A percentile compares a stretch with the other conserved stretches of the same genome.
Conservation (phyloP, 2,888 invertebrate genomes). For the Alloplasta piceator region DNA sequence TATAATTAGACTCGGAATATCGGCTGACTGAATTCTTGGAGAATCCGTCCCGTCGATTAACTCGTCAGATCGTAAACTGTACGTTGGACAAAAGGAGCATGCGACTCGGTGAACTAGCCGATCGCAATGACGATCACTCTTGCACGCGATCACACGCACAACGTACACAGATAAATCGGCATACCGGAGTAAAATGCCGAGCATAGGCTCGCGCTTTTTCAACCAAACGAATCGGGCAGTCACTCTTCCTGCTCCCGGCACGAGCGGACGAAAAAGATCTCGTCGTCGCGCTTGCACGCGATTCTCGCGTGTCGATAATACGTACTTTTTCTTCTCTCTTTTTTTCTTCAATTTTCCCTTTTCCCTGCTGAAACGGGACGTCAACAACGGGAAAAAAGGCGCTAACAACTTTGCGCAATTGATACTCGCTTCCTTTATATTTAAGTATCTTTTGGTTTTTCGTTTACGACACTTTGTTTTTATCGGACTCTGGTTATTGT, state of each 20-base stretch:
- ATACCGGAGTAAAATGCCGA: conserved; percentile 46
- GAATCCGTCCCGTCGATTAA: no score
- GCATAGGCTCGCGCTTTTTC: conserved; percentile 70
- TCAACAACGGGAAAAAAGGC: background rate
- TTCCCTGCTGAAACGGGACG: background rate
- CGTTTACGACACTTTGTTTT: no score
- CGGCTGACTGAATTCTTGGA: no score
- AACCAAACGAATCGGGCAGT: conserved; percentile 71
- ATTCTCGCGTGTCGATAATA: conserved; percentile 12
- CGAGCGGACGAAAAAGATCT: conserved; percentile 66
- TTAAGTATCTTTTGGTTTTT: background rate
- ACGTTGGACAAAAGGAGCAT: conserved; percentile 4
- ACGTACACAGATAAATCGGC: conserved; percentile 41
- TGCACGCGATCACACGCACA: conserved; percentile 25
- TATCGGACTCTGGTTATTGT: no score
- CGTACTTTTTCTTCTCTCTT: no score
- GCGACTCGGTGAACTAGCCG: conserved; percentile 38
- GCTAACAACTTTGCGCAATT: background rate
- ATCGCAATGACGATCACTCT: conserved; percentile 46
- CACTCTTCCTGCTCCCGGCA: conserved; percentile 71
- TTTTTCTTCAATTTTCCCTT: no score
- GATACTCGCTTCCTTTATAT: background rate
- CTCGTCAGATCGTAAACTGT: no score
- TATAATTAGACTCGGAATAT: no score
- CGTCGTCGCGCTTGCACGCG: conserved; percentile 32